Conservation (phyloP, 2,797 vertebrate genomes). For the Mastacembelus armatus region DNA sequence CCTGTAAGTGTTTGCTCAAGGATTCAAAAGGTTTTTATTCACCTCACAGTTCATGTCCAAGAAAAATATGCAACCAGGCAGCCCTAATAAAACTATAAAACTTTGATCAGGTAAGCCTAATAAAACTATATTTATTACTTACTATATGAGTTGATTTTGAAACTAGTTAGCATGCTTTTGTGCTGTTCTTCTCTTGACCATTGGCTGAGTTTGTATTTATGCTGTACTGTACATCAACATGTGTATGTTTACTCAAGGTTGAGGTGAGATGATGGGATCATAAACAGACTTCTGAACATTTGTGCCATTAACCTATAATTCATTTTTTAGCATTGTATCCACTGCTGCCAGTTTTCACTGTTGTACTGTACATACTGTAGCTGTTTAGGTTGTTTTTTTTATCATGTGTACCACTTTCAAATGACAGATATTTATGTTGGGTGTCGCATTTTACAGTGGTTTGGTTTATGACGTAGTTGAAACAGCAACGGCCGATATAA, state of each 20-base stretch:
- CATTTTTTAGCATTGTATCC: slow-evolving; percentile 31
- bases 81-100: slow-evolving; percentile 62
- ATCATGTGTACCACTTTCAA: slow-evolving; percentile 52
- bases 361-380: slow-evolving; percentile 77
- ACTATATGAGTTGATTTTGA: slow-evolving; percentile 66
- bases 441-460: slow-evolving; percentile 58
- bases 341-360: slow-evolving; percentile 45
- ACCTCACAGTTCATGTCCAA: slow-evolving; percentile 23
- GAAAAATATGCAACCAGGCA: slow-evolving; percentile 68
- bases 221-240: slow-evolving; percentile 70
- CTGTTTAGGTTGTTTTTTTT: slow-evolving; percentile 50
- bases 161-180: slow-evolving; percentile 79
- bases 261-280: slow-evolving; percentile 28
- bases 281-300: slow-evolving; percentile 44
- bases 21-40: slow-evolving; percentile 11
- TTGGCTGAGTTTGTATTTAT: slow-evolving; percentile 74
- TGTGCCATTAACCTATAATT: slow-evolving; percentile 54
- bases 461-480: slow-evolving; percentile 54
- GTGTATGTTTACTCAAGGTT: slow-evolving; percentile 58
- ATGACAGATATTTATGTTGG: slow-evolving; percentile 51
- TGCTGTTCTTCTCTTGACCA: slow-evolving; percentile 68
- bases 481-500: slow-evolving; percentile 42
- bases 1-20: slow-evolving; percentile 18
- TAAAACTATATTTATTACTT: slow-evolving; percentile 67
- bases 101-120: slow-evolving; percentile 69